Conservation (phyloP, 2,797 vertebrate species). For the Pseudochirops cupreus region DNA sequence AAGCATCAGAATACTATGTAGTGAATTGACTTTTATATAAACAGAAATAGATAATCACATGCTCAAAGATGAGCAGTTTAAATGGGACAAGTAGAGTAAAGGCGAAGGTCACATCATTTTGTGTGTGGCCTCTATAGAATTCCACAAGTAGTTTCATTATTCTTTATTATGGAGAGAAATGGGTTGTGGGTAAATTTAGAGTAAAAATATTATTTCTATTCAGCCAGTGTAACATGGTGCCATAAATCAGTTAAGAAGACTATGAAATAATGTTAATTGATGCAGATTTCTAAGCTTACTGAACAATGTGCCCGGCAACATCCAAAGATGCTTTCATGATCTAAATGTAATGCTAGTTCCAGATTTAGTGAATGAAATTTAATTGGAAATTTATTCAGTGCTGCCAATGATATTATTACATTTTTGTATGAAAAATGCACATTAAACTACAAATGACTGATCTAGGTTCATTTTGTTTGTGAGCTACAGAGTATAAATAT, state of each 20-base stretch:
- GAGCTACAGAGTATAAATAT: slow-evolving; percentile 29
- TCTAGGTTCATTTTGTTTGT: slow-evolving; percentile 31
- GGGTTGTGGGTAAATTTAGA: slow-evolving; percentile 53
- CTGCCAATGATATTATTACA: slow-evolving; percentile 11
- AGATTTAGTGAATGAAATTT: slow-evolving; percentile 53
- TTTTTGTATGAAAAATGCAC: slow-evolving; percentile 51
- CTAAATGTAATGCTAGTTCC: slow-evolving; percentile 52
- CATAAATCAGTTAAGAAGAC: slow-evolving; percentile 43
- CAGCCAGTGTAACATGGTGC: slow-evolving; percentile 48
- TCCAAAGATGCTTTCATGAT: slow-evolving; percentile 45
- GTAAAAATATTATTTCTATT: not conserved
- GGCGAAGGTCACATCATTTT: not conserved
- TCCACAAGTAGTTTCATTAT: slow-evolving; percentile 46
- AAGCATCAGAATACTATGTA: not conserved
- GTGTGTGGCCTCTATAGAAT: slow-evolving; percentile 12
- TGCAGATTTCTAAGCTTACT: slow-evolving; percentile 46
- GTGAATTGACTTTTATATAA: not conserved
- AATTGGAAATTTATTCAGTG: slow-evolving; percentile 40
- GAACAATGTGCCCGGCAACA: slow-evolving; percentile 54
- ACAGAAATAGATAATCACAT: not conserved
- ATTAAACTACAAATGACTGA: slow-evolving; percentile 38
- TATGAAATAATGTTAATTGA: slow-evolving; percentile 53
- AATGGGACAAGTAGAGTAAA: not conserved
- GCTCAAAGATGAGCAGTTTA: slow-evolving; percentile 6
- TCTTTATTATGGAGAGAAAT: slow-evolving; percentile 15